Percentiles rank a stretch among this genome's conserved stretches.
phyloP scores from a whole-genome alignment of 1,140 invertebrate species.

The Heterodera schachtii region DNA sequence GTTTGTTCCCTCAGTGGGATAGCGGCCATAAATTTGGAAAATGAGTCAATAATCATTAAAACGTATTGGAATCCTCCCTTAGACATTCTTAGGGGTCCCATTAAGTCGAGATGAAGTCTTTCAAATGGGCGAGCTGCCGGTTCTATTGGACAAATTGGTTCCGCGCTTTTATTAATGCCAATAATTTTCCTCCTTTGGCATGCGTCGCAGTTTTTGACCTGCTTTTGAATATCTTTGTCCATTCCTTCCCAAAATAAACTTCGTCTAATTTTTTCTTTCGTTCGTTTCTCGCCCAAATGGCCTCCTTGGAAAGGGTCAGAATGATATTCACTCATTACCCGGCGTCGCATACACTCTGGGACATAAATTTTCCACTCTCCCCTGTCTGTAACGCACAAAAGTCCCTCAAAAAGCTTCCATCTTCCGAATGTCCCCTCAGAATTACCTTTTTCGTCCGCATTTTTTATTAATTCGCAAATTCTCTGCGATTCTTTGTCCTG shows the following conservation, averaged over 20 bases:
- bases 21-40: conserved; percentile 18
- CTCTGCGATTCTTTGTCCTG: neutral
- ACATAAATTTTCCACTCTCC: conserved; percentile 25
- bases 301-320: conserved; percentile 14
- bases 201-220: neutral
- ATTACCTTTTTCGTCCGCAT: too few relatives aligned
- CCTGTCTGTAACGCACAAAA: neutral
- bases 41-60: conserved; percentile 23
- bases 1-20: conserved; percentile 22
- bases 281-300: conserved; percentile 22
- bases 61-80: conserved; percentile 17
- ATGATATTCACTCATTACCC: conserved; percentile 24
- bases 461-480: too few relatives aligned
- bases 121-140: neutral
- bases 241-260: conserved; percentile 12
- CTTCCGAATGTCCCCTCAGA: too few relatives aligned
- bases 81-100: neutral
- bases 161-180: neutral
- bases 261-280: conserved; percentile 16
- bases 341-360: neutral
- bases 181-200: conserved; percentile 26
- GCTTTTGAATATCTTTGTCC: conserved; percentile 1
- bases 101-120: conserved; percentile 12
- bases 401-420: neutral
- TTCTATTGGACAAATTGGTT: conserved; percentile 8